phyloP scores from a whole-genome alignment of 2,888 invertebrate species.

The Acrocyrtus sp. region DNA sequence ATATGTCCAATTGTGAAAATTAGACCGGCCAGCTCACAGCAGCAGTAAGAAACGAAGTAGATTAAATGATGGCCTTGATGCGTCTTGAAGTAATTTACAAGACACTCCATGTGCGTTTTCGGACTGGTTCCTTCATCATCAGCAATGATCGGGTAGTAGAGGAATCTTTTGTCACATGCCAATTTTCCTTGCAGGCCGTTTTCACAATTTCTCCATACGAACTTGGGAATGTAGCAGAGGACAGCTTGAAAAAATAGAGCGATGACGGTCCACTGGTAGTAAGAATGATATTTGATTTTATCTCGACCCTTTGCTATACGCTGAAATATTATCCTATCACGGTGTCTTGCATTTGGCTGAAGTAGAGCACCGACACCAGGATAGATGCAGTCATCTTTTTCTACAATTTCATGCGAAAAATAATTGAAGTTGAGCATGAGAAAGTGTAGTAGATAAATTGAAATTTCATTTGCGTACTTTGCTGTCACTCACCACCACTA shows the following conservation, averaged over 20 bases:
- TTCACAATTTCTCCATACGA: slow-evolving; percentile 64
- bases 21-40: slow-evolving; percentile 55
- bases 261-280: slow-evolving; percentile 66
- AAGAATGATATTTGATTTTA: slow-evolving; percentile 55
- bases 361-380: slow-evolving; percentile 39
- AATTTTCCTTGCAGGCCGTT: slow-evolving; percentile 60
- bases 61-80: slow-evolving; percentile 29
- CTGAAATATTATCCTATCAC: background rate
- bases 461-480: background rate
- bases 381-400: slow-evolving; percentile 22
- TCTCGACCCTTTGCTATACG: slow-evolving; percentile 2
- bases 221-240: slow-evolving; percentile 64
- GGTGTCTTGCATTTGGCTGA: background rate
- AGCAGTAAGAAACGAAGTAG: slow-evolving; percentile 32
- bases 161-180: slow-evolving; percentile 12
- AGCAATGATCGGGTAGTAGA: slow-evolving; percentile 13
- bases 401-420: too few species aligned
- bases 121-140: background rate
- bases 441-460: background rate
- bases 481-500: background rate
- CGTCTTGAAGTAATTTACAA: slow-evolving; percentile 23
- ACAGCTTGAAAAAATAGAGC: slow-evolving; percentile 65
- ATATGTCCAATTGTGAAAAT: slow-evolving; percentile 64
- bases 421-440: too few species aligned
- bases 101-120: background rate